A percentile compares a stretch with the other conserved stretches of the same genome.
These are phyloP conservation scores for Fragum fragum DNA, from an alignment of 2,888 invertebrate species.

Conservation along the genomic window DNA sequence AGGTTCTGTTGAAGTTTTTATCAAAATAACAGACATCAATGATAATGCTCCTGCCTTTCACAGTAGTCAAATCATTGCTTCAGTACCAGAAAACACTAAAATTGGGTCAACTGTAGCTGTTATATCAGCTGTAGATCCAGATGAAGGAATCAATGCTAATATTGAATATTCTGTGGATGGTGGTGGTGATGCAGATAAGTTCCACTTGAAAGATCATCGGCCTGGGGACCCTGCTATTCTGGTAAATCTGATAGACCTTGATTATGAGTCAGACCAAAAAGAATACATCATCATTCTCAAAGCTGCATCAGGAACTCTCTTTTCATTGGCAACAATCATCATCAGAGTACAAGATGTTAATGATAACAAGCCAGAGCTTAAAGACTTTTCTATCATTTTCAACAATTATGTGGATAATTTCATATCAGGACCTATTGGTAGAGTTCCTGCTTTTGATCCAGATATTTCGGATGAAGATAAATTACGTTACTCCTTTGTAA, in stretches of 20 bases:
- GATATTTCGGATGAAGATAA: conserved; percentile 94
- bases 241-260: conserved; percentile 95
- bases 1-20: conserved; percentile 91
- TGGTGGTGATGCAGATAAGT: conserved; percentile 93
- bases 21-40: conserved; percentile 97
- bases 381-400: conserved; percentile 97
- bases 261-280: conserved; percentile 98
- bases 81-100: conserved; percentile 98
- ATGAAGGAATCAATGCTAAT: conserved; percentile 96
- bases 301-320: conserved; percentile 95
- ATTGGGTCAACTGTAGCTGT: conserved; percentile 96
- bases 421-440: conserved; percentile 96
- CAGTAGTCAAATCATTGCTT: conserved; percentile 94
- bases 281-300: conserved; percentile 95
- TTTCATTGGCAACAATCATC: conserved; percentile 95
- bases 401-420: conserved; percentile 98
- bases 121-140: conserved; percentile 97
- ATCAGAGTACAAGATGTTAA: conserved; percentile 96
- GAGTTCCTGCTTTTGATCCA: conserved; percentile 97
- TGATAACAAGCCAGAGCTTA: conserved; percentile 96
- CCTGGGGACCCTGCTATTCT: conserved; percentile 93
- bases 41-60: conserved; percentile 97
- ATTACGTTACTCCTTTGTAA: conserved; percentile 93
- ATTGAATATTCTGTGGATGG: conserved; percentile 97
- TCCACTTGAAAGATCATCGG: conserved; percentile 89